Percentiles rank a stretch among this genome's conserved stretches.
Conservation (phyloP, 2,113 vertebrate species). For the Catharus fuscescens region DNA sequence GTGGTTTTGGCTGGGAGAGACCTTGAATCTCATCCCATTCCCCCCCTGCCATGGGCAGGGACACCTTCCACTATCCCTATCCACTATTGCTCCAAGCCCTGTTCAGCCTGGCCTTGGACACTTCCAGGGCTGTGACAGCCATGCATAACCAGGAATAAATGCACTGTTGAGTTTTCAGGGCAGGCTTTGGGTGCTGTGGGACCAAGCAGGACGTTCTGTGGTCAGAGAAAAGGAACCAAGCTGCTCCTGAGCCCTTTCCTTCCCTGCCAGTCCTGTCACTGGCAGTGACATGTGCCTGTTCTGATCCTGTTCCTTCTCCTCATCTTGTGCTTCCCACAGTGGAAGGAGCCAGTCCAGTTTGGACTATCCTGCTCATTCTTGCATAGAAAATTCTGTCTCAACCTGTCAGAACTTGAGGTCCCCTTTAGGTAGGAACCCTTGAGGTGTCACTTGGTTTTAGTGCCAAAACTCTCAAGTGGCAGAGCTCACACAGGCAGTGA, state of each 20-base stretch:
- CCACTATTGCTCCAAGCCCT: neutral
- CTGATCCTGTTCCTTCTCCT: constrained; percentile 64
- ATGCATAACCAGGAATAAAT: neutral
- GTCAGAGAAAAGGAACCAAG: neutral
- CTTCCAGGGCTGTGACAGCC: neutral
- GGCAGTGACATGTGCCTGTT: constrained; percentile 21
- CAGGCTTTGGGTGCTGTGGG: neutral
- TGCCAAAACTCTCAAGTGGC: neutral
- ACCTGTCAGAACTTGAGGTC: constrained; percentile 50
- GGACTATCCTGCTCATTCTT: constrained; percentile 69
- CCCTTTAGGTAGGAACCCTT: constrained; percentile 60
- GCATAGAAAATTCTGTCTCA: constrained; percentile 61
- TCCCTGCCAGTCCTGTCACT: constrained; percentile 6
- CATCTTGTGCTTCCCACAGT: constrained; percentile 70
- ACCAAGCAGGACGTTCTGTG: neutral
- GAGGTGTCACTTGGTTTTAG: constrained; percentile 49
- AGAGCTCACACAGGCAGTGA: neutral
- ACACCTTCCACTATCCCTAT: neutral
- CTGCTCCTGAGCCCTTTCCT: neutral
- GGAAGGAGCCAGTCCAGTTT: constrained; percentile 76
- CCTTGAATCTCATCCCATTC: neutral
- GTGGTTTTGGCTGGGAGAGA: neutral
- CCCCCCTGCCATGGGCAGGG: neutral
- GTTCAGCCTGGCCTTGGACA: rapidly evolving
- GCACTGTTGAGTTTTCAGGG: neutral